Evolutionary conservation across 2,113 vertebrate genomes (phyloP), one percentile per base, ranked within the genome.

Genomic region (Seriola rivoliana): DNA sequence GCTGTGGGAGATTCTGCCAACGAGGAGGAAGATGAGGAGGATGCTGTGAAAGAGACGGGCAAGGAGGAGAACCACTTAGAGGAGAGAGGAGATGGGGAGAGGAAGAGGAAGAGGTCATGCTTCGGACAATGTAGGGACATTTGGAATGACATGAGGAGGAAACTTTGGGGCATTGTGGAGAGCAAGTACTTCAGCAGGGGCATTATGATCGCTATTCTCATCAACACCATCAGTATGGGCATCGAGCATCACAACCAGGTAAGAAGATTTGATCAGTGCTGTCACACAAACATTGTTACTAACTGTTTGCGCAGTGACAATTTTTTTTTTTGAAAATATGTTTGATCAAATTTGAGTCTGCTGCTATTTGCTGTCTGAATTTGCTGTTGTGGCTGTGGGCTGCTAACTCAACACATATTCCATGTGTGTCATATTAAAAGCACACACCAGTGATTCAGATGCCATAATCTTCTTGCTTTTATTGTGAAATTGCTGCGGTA

Each of bases 171-270:
- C 82, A 99, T 99, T 32, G 98, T 99, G 91, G 98, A 99, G 92
- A 99, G 98, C 96, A 99, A 99, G 81, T 99, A 99, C 91, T 99
- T 99, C 96, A 99, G 96, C 94, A 94, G 98, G 38, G 98, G 98
- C 58, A 99, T 99, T 73, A 99, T 99, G 98, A 97, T 98, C 8
- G 98, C 98, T 32, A 99, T 99, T 75, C 96, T 99, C 14, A 97
- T 99, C 91, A 99, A 99, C 90, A 99, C 98, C 1, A 97, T 99
- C 94, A 99, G 98, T 87, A 99, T 99, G 98, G 98, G 98, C 89
- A 99, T 99, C 0, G 98, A 99, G 88, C 97, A 99, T 87, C 98
- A 99, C 0, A 97, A 99, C 72, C 98, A 99, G 98, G 98, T 97
- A 92, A 94, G 92, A 62, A 7, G 5, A 52, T 25, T 13, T 38